These are phyloP conservation scores for Onychorhynchus coronatus DNA, from an alignment of 2,113 vertebrate species.

Conservation along the genomic window DNA sequence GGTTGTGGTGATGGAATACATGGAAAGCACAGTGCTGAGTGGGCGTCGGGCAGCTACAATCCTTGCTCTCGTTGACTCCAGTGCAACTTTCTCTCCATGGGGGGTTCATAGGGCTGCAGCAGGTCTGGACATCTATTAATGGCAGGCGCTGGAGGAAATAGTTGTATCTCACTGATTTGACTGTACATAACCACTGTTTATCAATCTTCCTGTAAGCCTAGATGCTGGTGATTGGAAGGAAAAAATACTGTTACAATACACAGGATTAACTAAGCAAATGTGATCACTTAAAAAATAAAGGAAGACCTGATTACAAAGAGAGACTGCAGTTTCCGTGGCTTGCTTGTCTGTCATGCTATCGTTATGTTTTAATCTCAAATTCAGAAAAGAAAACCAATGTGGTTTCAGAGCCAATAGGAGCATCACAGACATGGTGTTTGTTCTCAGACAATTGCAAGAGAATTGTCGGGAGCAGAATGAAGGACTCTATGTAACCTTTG, in stretches of 20 bases:
- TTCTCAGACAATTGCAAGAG: too few relatives aligned
- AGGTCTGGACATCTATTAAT: not conserved
- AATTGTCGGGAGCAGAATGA: too few relatives aligned
- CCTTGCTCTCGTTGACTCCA: not conserved
- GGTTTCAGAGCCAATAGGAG: too few relatives aligned
- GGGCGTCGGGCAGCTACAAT: not conserved
- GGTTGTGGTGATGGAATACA: not conserved
- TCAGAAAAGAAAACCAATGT: too few relatives aligned
- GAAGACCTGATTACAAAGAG: not conserved
- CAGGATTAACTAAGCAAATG: not conserved
- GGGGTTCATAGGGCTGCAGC: not conserved
- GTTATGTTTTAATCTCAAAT: not conserved
- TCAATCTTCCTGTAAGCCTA: not conserved
- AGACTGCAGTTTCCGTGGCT: not conserved
- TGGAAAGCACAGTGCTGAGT: not conserved
- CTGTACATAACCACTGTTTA: not conserved
- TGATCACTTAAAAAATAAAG: not conserved
- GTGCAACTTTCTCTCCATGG: not conserved
- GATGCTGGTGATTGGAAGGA: not conserved
- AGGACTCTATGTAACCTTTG: too few relatives aligned
- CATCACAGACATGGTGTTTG: too few relatives aligned
- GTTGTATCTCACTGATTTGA: not conserved
- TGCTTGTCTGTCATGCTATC: not conserved
- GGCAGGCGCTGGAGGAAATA: not conserved
- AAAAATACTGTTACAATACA: not conserved